phyloP scores from a whole-genome alignment of 2,113 vertebrate genomes.

The Abramis brama region DNA sequence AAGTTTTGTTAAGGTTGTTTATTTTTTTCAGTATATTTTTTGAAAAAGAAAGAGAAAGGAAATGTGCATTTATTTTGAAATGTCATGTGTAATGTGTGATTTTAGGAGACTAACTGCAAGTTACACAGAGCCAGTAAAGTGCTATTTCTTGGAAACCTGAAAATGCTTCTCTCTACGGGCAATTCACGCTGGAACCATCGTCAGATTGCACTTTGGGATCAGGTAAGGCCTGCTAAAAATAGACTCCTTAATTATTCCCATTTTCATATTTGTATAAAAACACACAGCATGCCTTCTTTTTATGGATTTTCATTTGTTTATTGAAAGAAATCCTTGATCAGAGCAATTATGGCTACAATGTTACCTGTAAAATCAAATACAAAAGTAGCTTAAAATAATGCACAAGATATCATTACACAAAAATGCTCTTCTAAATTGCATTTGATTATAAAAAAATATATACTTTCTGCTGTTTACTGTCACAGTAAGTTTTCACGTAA shows the following conservation, averaged over 20 bases:
- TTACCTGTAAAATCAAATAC: neutral
- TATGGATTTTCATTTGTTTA: neutral
- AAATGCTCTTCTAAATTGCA: too few species aligned
- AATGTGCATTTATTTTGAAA: neutral
- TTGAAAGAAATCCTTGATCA: neutral
- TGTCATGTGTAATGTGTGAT: constrained; percentile 14
- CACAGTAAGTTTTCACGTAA: too few species aligned
- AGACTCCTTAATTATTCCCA: neutral
- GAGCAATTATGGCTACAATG: neutral
- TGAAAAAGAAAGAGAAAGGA: neutral
- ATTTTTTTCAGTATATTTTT: neutral
- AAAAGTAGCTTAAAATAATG: too few species aligned
- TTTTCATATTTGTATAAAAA: neutral
- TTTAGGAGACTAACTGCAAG: constrained; percentile 80
- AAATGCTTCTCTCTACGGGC: constrained; percentile 82
- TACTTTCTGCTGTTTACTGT: too few species aligned
- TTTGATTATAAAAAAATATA: too few species aligned
- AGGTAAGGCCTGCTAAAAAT: constrained; percentile 70
- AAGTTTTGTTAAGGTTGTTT: neutral
- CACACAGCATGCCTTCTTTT: neutral
- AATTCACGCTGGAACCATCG: constrained; percentile 85
- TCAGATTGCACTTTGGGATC: constrained; percentile 85
- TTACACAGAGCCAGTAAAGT: constrained; percentile 82
- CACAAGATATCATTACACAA: too few species aligned
- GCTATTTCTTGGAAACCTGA: constrained; percentile 83